phyloP scores from a whole-genome alignment of 2,113 vertebrate genomes.

The Chaetodon trifascialis region DNA sequence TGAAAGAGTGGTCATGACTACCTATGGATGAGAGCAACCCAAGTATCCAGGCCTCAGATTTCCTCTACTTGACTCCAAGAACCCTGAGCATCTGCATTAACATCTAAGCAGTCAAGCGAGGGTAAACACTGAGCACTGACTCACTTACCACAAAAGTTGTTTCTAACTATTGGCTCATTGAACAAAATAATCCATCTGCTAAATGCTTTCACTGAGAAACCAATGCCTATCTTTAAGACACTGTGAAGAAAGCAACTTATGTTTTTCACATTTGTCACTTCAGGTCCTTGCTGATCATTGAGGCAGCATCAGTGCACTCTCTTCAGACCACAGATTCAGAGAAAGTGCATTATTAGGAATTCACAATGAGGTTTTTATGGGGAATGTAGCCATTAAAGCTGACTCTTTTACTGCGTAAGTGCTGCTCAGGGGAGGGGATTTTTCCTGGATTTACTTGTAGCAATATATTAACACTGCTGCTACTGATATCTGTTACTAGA shows the following conservation, averaged over 20 bases:
- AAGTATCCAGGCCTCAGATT: background rate
- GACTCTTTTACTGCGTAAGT: constrained; percentile 31
- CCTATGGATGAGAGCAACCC: background rate
- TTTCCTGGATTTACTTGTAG: constrained; percentile 39
- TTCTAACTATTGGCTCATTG: constrained; percentile 19
- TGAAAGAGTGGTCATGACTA: constrained; percentile 30
- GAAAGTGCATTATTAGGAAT: constrained; percentile 22
- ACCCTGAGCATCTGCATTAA: no score
- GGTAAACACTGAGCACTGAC: no score
- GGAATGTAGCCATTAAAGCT: constrained; percentile 42
- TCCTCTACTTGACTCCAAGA: constrained; percentile 15
- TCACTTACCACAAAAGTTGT: constrained; percentile 24
- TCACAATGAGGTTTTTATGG: constrained; percentile 34
- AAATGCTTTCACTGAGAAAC: constrained; percentile 17
- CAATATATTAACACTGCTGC: constrained; percentile 52
- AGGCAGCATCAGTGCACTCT: background rate
- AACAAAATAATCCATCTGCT: constrained; percentile 42
- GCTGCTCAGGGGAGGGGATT: constrained; percentile 30
- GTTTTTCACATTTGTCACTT: constrained; percentile 13
- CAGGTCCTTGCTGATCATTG: background rate
- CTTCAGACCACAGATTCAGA: constrained; percentile 5
- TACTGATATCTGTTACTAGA: constrained; percentile 44
- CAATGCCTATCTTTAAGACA: constrained; percentile 1
- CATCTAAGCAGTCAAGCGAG: no score
- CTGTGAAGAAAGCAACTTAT: background rate